These are phyloP conservation scores for Gila robusta DNA, from an alignment of 2,797 vertebrate species.

Conservation along the genomic window DNA sequence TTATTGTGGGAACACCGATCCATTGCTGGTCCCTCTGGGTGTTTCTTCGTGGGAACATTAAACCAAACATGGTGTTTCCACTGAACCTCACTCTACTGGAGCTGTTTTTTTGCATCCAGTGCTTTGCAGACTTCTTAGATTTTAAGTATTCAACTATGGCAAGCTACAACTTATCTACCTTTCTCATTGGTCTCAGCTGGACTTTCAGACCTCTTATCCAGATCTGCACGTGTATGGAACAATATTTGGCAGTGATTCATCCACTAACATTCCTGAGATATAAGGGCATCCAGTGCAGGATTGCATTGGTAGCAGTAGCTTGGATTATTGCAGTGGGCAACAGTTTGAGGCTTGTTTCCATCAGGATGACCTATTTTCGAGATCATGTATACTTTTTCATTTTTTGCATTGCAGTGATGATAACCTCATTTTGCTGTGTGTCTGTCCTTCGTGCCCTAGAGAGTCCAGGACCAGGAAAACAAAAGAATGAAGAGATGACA, in stretches of 20 bases:
- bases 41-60: constrained; percentile 10
- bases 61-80: constrained; percentile 37
- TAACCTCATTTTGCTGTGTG: constrained; percentile 45
- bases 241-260: constrained; percentile 40
- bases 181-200: constrained; percentile 22
- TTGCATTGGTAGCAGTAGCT: neutral
- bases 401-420: neutral
- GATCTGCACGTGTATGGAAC: constrained; percentile 10
- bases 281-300: constrained; percentile 8
- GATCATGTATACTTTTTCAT: constrained; percentile 1
- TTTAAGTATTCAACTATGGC: neutral
- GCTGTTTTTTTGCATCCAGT: constrained; percentile 19
- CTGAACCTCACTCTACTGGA: constrained; percentile 41
- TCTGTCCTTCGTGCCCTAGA: constrained; percentile 37
- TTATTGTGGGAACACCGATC: constrained; percentile 37
- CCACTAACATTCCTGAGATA: constrained; percentile 21
- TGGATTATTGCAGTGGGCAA: neutral
- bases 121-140: neutral
- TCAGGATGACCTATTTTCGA: neutral
- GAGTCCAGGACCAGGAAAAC: constrained; percentile 35
- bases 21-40: constrained; percentile 35
- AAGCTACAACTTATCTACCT: neutral
- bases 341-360: neutral
- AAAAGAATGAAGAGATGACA: constrained; percentile 10
- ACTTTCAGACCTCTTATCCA: constrained; percentile 33